Evolutionary conservation across 2,797 vertebrate genomes (phyloP), one percentile per base, ranked within the genome.

Genomic region (Pseudopleuronectes americanus): DNA sequence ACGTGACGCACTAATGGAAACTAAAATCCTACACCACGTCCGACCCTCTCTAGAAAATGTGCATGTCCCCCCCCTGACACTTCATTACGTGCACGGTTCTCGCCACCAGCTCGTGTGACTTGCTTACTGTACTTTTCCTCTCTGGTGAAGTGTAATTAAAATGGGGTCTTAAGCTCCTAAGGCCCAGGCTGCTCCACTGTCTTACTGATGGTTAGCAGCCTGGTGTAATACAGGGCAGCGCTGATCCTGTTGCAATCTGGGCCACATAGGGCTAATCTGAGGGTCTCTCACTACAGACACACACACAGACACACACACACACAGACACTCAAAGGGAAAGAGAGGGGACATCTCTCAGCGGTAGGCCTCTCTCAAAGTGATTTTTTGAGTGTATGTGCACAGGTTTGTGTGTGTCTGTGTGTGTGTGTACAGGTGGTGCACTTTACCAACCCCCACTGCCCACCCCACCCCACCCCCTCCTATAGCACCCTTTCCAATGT

Each of bases 211-310:
- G 72, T 70, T 86, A 70, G 67, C 79, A 87, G 79, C 72, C 60
- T 8, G 2, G 51, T 77, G 85, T 86, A 85, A 83, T 90, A 82
- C 84, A 71, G 81, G 68, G 53, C 74, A 79, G 87, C 77, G 54
- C 74, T 90, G 87, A 92, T 90, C 91, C 87, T 48, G 83, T 68
- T 85, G 89, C 90, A 92, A 93, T 92, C 90, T 93, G 82, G 88
- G 80, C 85, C 90, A 89, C 89, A 87, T 81, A 85, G 76, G 72
- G 89, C 89, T 92, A 93, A 93, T 91, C 88, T 88, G 80, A 84
- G 77, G 77, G 84, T 86, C 81, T 75, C 65, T 58, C 24, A n/a
- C 56, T 24, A 64, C 56, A 64, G 48, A 71, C 59, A 69, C 47
- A 65, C 61, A 76, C 23, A 49, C 52, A 63, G 55, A 62, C 31